Evolutionary conservation across 92 coral and sea anemone genomes (phyloP), one percentile per base, ranked within the genome.

Genomic region (Porites divaricata): DNA sequence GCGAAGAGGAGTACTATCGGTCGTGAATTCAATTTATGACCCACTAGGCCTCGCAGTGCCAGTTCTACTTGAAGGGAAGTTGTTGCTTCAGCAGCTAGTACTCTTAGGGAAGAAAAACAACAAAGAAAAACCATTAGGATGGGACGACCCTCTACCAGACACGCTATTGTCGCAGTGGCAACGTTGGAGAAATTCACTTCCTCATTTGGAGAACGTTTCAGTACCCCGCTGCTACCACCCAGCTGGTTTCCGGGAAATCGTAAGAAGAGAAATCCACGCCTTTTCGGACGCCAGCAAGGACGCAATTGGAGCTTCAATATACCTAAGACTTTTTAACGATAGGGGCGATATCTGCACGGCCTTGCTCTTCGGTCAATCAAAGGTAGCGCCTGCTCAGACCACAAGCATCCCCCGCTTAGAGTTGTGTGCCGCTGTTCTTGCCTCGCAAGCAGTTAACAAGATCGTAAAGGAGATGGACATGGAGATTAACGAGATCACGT

Each of bases 231-330:
- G 4, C 16, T 67, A 22, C 16, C 17, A 26, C 35, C 19, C 1
- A 0, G 1, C 1, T 26, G 28, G 28, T 26, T 26, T 26, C 28
- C 1, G 28, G 1, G 2, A 0, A 26, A 26, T 26, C 1, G 1
- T 26, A 1, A 26, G 28, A 26, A 26, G 28, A 26, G 28, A 26
- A 26, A 28, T 83, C 14, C 87, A 62, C 57, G 80, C 73, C 26
- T 83, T 83, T 63, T 72, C 81, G 14, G 81, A 83, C 28, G 81
- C 80, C 6, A 83, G 87, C 28, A 41, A 74, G 41, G 87, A 72
- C 19, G 87, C 74, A 0, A 62, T 83, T 20, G 87, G 87, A 7
- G 68, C 74, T 3, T 63, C 57, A 14, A 62, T 74, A 1, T 74
- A 83, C 73, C 28, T 74, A 10, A 14, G 57, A 0, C 63, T 19